Base-by-base conservation (phyloP, 92 coral and sea anemone species). In the Bergia sp. region DNA sequence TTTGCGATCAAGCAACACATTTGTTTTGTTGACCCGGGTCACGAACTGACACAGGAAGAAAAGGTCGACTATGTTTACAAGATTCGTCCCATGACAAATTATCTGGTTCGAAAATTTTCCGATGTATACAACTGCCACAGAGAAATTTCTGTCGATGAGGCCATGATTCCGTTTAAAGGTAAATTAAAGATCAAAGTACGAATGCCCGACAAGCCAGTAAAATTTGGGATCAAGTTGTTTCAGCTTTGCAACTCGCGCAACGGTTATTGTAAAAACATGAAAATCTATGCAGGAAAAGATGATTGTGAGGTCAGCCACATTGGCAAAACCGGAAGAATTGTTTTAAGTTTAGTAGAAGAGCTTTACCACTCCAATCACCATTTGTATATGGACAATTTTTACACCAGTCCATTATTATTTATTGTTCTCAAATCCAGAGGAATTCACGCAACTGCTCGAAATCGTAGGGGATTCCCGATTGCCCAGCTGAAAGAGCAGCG, bases 131-230 rank as follows among this genome's bases (percentile, higher is more conserved):
- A 89, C 80, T 91, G 91, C 80, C 55, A 73, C 64, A 58, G 38
- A 16, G 86, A 71, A 55, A 66, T 91, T 84, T 91, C 91, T 38
- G 73, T 88, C 12, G 91, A 88, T 42, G 93, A 88, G 40, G 89
- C 89, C 47, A 88, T 84, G 91, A 72, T 91, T 11, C 93, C 89
- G 10, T 91, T 84, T 67, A 84, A 88, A 64, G 93, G 86, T 37
- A 88, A 81, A 39, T 76, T 88, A 72, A 66, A 80, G 47, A 77
- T 73, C 15, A 91, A 77, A 82, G 89, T 88, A 55, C 61, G 89
- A 66, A 92, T 92, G 95, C 93, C 91, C 5, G 58, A 90, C 81
- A 90, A 92, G 88, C 95, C 95, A 7, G 86, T 90, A 15, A 90
- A 90, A 80, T 90, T 86, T 86, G 93, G 89, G 37, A 88, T 92